Percentiles rank a stretch among this genome's conserved stretches.
Conservation (phyloP, 2,888 invertebrate species). For the Eudasyphora cyanicolor region DNA sequence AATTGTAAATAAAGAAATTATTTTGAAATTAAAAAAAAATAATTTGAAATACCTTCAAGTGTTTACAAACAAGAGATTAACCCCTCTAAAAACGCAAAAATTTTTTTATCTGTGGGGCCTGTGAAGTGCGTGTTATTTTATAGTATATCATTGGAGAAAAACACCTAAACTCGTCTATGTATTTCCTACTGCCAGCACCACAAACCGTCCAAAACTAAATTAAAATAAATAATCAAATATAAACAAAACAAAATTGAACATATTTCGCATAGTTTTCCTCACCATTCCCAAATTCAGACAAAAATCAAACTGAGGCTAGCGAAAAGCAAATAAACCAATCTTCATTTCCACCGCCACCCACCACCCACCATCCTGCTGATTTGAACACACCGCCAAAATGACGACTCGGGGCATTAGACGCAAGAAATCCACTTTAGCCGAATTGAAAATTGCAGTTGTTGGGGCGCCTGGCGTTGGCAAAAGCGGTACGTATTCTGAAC, state of each 20-base stretch:
- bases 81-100: conserved; percentile 10
- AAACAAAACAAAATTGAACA: conserved; percentile 36
- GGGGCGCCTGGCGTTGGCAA: conserved; percentile 95
- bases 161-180: neutral
- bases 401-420: conserved; percentile 91
- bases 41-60: too few species aligned
- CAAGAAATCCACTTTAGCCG: conserved; percentile 93
- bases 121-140: conserved; percentile 9
- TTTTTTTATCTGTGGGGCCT: neutral
- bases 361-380: neutral
- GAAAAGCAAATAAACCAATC: neutral
- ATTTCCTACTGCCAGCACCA: neutral
- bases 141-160: neutral
- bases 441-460: conserved; percentile 94
- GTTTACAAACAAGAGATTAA: conserved; percentile 3
- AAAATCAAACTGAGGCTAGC: neutral
- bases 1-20: conserved; percentile 4
- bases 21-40: conserved; percentile 25
- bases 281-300: neutral
- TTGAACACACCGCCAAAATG: conserved; percentile 79
- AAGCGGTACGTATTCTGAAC: conserved; percentile 90
- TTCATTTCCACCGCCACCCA: neutral
- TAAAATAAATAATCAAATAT: conserved; percentile 22
- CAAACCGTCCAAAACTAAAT: neutral
- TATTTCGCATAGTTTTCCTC: conserved; percentile 51